These are phyloP conservation scores for Pseudomugil gertrudae DNA, from an alignment of 2,797 vertebrate genomes.

Conservation along the genomic window DNA sequence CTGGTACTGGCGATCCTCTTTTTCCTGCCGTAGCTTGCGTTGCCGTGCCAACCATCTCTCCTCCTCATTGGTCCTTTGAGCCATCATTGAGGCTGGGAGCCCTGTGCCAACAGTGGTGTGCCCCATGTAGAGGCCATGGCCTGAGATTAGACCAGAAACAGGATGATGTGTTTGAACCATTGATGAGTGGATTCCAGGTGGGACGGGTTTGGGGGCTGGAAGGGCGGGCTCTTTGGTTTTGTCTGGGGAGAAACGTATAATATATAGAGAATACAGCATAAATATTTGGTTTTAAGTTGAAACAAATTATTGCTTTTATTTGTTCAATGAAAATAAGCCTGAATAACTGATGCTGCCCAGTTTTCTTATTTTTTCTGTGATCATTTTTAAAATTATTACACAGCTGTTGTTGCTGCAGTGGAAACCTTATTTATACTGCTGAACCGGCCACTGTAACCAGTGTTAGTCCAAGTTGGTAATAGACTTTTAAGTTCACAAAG, in stretches of 20 bases:
- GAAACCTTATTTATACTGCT: not conserved
- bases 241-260: slow-evolving; percentile 74
- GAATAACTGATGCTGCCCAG: not conserved
- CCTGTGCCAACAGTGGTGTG: slow-evolving; percentile 77
- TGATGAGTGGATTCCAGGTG: slow-evolving; percentile 77
- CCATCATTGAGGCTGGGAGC: slow-evolving; percentile 85
- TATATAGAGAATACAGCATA: slow-evolving; percentile 5
- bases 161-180: slow-evolving; percentile 85
- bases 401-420: not conserved
- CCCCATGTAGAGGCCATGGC: slow-evolving; percentile 87
- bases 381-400: not conserved
- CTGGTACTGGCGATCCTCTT: slow-evolving; percentile 96
- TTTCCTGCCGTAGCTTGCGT: slow-evolving; percentile 94
- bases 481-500: not conserved
- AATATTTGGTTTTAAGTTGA: not conserved
- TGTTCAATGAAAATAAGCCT: not conserved
- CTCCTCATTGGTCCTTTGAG: slow-evolving; percentile 94
- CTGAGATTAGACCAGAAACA: slow-evolving; percentile 88
- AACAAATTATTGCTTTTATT: not conserved
- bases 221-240: slow-evolving; percentile 92
- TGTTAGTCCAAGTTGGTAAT: not conserved
- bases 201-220: slow-evolving; percentile 83
- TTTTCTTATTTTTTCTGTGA: not conserved
- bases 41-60: slow-evolving; percentile 97
- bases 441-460: not conserved